A percentile compares a stretch with the other conserved stretches of the same genome.
Conservation (phyloP, 37 sponge, comb jelly and placozoan genomes). For the Cladorhizidae sp. region DNA sequence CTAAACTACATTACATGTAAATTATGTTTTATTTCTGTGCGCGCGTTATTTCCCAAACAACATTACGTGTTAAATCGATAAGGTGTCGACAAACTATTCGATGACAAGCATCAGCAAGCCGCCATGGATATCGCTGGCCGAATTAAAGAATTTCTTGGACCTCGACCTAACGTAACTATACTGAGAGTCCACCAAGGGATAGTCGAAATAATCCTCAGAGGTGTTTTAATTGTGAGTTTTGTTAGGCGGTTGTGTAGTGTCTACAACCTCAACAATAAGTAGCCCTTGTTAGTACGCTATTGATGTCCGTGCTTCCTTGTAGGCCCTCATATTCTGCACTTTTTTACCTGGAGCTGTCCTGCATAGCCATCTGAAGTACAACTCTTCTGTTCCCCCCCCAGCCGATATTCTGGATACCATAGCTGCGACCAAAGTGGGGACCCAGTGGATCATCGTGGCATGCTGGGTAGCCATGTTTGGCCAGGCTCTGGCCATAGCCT, state of each 20-base stretch:
- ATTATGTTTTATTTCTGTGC: too few relatives aligned
- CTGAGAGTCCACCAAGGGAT: constrained; percentile 33
- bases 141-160: neutral
- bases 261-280: neutral
- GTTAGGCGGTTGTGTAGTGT: neutral
- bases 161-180: constrained; percentile 19
- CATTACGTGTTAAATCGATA: too few relatives aligned
- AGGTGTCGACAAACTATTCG: too few relatives aligned
- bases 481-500: constrained; percentile 5
- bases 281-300: neutral
- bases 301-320: neutral
- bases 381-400: neutral
- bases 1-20: too few relatives aligned
- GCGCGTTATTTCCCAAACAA: too few relatives aligned
- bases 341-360: constrained; percentile 8
- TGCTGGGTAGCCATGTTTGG: constrained; percentile 1
- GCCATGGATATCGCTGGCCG: too few relatives aligned
- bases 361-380: neutral
- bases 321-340: neutral
- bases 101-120: too few relatives aligned
- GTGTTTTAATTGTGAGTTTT: constrained; percentile 27
- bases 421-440: neutral
- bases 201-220: constrained; percentile 30
- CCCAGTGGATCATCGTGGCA: constrained; percentile 14
- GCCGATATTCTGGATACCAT: neutral